Evolutionary conservation across 2,888 invertebrate genomes (phyloP), one percentile per base, ranked within the genome.

Genomic region (Torymus auratus): DNA sequence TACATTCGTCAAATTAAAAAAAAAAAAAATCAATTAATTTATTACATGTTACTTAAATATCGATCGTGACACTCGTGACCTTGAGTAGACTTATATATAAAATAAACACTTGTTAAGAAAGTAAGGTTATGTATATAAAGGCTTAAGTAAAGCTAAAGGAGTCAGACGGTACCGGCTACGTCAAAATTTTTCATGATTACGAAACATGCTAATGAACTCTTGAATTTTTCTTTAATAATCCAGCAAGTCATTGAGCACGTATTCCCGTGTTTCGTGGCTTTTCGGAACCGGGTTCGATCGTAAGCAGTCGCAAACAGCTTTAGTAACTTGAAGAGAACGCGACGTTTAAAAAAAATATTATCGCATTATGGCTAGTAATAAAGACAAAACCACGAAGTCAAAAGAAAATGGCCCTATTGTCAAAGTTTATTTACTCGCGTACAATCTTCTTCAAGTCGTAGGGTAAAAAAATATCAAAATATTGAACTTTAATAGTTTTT

Each of bases 371-470:
- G 84, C 83, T 41, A 81, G 78, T 28, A 55, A 67, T 41, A 41
- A 41, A 41, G 41, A 41, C 11, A 77, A 67, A 80, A 74, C n/a
- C 61, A 56, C 80, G 74, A 88, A 86, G 83, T 85, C 88, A 11
- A 92, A 93, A 84, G 93, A 92, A 88, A 92, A 92, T 71, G 92
- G 93, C 53, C 85, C 90, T 74, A 80, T 93, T 84, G 92, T 92
- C 23, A 94, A 94, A 91, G 86, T 92, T 0, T 96, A 96, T 89
- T 92, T 96, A 71, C 91, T 95, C 83, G 90, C 92, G 0, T 96
- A 96, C 88, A 96, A 96, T 91, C 91, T 93, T 20, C 88, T 93
- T n/a, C 95, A 96, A 91, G 94, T 95, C 79, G 85, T 94, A 69
- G 96, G 96, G 95, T 95, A 92, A 93, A 20, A 92, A 93, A 20